Evolutionary conservation across 2,797 vertebrate species (phyloP).

Genomic region (Macroramphosus scolopax): DNA sequence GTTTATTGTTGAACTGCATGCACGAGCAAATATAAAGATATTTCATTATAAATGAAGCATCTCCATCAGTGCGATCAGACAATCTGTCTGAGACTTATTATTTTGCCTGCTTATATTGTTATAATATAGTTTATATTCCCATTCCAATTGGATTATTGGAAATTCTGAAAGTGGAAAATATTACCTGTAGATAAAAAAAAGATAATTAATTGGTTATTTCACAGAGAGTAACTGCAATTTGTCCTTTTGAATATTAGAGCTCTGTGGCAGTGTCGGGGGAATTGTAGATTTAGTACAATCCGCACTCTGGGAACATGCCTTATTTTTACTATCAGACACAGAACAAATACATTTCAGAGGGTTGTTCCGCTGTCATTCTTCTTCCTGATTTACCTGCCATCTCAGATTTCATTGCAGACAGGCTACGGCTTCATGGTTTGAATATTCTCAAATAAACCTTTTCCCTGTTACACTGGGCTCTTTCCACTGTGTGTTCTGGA

Average conservation of each 20-base stretch:
- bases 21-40: too few relatives aligned
- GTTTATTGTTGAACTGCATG: too few relatives aligned
- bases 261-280: conserved; percentile 25
- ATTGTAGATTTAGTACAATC: conserved; percentile 47
- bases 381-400: conserved; percentile 33
- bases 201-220: conserved; percentile 35
- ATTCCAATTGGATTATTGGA: too few relatives aligned
- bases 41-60: too few relatives aligned
- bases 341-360: conserved; percentile 19
- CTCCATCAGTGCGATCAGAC: too few relatives aligned
- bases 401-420: conserved; percentile 42
- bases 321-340: conserved; percentile 29
- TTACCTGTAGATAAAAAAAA: conserved; percentile 42
- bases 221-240: conserved; percentile 35
- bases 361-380: conserved; percentile 3
- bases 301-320: conserved; percentile 25
- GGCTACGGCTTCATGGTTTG: conserved; percentile 11
- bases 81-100: too few relatives aligned
- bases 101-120: too few relatives aligned
- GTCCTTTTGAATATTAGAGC: conserved; percentile 44
- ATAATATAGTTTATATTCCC: too few relatives aligned
- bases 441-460: conserved; percentile 11
- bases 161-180: conserved; percentile 26
- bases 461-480: neutral
- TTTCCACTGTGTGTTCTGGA: conserved; percentile 2